Conservation (phyloP, 2,113 vertebrate genomes). For the Nibea albiflora region DNA sequence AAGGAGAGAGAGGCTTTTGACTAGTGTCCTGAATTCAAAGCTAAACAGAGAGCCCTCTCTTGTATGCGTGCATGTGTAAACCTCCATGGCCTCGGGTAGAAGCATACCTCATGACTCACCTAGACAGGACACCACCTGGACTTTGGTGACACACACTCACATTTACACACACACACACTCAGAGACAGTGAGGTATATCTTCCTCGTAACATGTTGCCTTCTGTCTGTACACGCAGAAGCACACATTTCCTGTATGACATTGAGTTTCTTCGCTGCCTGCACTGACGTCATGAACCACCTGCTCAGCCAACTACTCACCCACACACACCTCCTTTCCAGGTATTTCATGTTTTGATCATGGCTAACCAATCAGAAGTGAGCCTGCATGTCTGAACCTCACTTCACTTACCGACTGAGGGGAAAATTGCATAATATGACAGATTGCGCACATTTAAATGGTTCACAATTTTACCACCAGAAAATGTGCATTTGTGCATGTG, state of each 20-base stretch:
- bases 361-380: conserved; percentile 27
- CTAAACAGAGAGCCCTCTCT: conserved; percentile 13
- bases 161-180: conserved; percentile 23
- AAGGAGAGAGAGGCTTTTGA: neutral
- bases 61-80: conserved; percentile 7
- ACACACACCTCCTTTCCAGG: neutral
- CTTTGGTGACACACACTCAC: conserved; percentile 36
- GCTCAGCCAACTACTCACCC: neutral
- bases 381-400: conserved; percentile 26
- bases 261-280: conserved; percentile 19
- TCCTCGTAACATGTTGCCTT: conserved; percentile 38
- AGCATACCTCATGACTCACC: conserved; percentile 53
- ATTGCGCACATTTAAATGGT: neutral
- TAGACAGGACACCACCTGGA: conserved; percentile 67
- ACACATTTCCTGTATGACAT: conserved; percentile 57
- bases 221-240: conserved; percentile 35
- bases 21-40: conserved; percentile 9
- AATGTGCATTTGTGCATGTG: neutral
- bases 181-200: conserved; percentile 24
- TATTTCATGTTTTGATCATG: conserved; percentile 50
- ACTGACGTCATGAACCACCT: conserved; percentile 28
- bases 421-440: neutral
- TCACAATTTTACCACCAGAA: neutral
- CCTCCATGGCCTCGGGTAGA: conserved; percentile 20
- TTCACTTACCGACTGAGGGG: neutral